Evolutionary conservation across 2,888 invertebrate genomes (phyloP), one percentile per base, ranked within the genome.

Genomic region (Pasiphila rectangulata): DNA sequence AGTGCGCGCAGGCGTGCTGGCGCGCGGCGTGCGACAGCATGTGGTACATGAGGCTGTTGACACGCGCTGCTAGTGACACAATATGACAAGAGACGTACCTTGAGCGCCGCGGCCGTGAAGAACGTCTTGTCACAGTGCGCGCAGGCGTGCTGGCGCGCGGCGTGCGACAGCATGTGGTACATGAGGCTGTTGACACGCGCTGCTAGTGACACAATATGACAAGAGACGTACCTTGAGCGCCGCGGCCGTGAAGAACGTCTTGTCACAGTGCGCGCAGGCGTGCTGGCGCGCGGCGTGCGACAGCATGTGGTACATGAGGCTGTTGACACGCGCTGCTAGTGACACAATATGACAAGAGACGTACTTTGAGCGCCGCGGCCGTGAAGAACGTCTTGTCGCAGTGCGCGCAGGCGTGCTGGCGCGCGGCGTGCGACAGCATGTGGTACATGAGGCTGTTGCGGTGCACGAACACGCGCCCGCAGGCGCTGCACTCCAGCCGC

Each of bases 351-450:
- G n/a, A n/a, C n/a, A n/a, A n/a, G n/a, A n/a, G n/a, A n/a, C n/a
- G n/a, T 59, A 94, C 94, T 90, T 95, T 96, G 4, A 96, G 84
- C 2, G 96, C 96, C 56, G 94, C 93, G 1, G 92, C 90, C 0
- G 96, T 95, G 67, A 95, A 96, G 79, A 96, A 96, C 29, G 93
- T 92, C 75, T 96, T 95, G 4, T 93, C 94, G 64, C 96, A 96
- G 9, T 93, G 92, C 45, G 93, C 91, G 67, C 96, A 96, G 37
- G 92, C 91, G 68, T 95, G 94, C 7, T 95, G 90, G 3, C 68
- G 93, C 92, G 2, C 94, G 94, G 4, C 92, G 64, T 96, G 96
- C 29, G 95, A 94, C 58, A 94, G 81, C 83, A 93, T 90, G 66
- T 97, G 96, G 78, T 96, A 96, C 50, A 95, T 91, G 39, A 96